Evolutionary conservation across 2,888 invertebrate species (phyloP), one percentile per base, ranked within the genome.

Genomic region (Cremastinae sp.): DNA sequence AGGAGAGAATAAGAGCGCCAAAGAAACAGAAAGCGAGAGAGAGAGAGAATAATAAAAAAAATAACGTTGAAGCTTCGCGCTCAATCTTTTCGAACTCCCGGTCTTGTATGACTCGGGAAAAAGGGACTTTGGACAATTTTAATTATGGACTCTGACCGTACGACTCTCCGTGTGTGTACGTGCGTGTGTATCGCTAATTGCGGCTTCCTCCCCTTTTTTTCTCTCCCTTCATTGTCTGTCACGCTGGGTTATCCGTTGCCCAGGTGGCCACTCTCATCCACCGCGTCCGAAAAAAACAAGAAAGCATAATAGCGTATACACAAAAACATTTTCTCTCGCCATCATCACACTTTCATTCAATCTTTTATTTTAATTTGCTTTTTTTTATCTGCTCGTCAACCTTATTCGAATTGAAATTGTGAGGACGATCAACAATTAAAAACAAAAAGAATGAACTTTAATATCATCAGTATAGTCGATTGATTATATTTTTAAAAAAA

Each of bases 281-380:
- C 12, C 64, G 34, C 53, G 51, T 61, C 14, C 54, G 3, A 1
- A 54, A 36, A 36, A 54, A 54, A 7, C 12, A 8, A 34, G 34
- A 4, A 9, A 14, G 2, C 5, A 45, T n/a, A 45, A 45, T 16
- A 34, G 45, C 38, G 10, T 45, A 28, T 22, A n/a, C n/a, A n/a
- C 2, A 45, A 2, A 16, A 34, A 7, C 22, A 12, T n/a, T 59
- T 22, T 45, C 22, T 59, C 53, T 36, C 9, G 9, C 64, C 69
- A 84, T 86, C 87, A 85, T 86, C 87, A 84, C 87, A 86, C 86
- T 86, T 87, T 85, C 85, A 87, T 86, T 87, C 82, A 73, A 59
- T 79, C 22, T 81, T 83, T 82, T 81, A 80, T 61, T 79, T 56
- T 47, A 79, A 81, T 83, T 86, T n/a, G n/a, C n/a, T 85, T 54